Evolutionary conservation across 2,888 invertebrate species (phyloP).

Genomic region (Polydrusus cervinus): DNA sequence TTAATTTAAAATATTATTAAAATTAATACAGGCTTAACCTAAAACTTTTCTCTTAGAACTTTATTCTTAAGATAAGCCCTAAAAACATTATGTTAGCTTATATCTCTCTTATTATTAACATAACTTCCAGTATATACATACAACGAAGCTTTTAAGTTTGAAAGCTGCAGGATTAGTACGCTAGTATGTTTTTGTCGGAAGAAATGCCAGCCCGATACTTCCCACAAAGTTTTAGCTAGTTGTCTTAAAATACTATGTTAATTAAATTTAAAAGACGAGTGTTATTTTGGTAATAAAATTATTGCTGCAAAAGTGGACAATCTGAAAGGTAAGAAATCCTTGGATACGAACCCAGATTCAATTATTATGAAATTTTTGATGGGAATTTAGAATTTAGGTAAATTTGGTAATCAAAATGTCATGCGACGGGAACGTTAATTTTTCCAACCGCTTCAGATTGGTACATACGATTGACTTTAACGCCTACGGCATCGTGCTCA

Average conservation of each 20-base stretch:
- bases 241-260: background rate
- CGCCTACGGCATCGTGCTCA: too few relatives aligned
- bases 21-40: background rate
- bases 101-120: conserved; percentile 7
- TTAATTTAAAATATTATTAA: background rate
- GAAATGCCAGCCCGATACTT: background rate
- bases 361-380: too few relatives aligned
- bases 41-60: conserved; percentile 17
- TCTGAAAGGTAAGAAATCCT: too few relatives aligned
- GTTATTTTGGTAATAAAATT: background rate
- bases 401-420: too few relatives aligned
- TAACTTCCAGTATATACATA: conserved; percentile 12
- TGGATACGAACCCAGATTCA: too few relatives aligned
- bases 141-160: conserved; percentile 11
- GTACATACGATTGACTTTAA: too few relatives aligned
- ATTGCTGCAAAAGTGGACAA: background rate
- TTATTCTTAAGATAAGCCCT: conserved; percentile 3
- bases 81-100: conserved; percentile 18
- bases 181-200: background rate
- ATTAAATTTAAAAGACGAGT: conserved; percentile 5
- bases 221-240: background rate
- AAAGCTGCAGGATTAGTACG: conserved; percentile 15
- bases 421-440: too few relatives aligned
- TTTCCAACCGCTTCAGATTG: too few relatives aligned
- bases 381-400: too few relatives aligned